Evolutionary conservation across 2,888 invertebrate genomes (phyloP).

Genomic region (Yponomeuta malinellus): DNA sequence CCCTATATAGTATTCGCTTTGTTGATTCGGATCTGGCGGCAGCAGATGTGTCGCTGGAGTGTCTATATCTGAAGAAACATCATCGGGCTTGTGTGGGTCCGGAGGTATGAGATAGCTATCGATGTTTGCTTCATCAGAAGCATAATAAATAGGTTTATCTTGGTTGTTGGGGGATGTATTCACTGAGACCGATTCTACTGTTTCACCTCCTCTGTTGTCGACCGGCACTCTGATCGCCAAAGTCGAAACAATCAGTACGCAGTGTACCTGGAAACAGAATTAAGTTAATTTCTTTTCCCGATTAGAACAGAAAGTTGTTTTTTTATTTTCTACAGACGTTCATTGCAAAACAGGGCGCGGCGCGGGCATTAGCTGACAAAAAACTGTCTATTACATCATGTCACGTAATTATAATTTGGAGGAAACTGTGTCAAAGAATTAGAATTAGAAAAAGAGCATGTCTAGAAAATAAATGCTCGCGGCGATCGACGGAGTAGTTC

Average conservation of each 20-base stretch:
- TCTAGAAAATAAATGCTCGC: conserved; percentile 18
- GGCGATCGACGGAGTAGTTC: neutral
- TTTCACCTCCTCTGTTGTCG: conserved; percentile 31
- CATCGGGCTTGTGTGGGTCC: conserved; percentile 40
- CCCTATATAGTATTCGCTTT: conserved; percentile 36
- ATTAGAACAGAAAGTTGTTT: conserved; percentile 1
- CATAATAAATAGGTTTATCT: conserved; percentile 43
- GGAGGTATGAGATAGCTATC: conserved; percentile 57
- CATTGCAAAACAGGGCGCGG: conserved; percentile 8
- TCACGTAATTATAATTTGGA: conserved; percentile 53
- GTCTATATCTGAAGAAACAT: conserved; percentile 36
- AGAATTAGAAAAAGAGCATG: conserved; percentile 42
- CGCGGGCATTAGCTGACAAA: conserved; percentile 23
- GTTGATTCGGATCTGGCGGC: conserved; percentile 46
- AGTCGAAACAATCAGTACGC: conserved; percentile 35
- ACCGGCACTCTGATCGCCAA: conserved; percentile 53
- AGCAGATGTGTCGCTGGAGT: conserved; percentile 56
- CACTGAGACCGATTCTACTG: conserved; percentile 27
- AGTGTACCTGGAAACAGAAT: conserved; percentile 41
- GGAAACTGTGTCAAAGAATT: conserved; percentile 52
- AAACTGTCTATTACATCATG: conserved; percentile 47
- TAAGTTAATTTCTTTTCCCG: neutral
- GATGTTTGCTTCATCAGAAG: conserved; percentile 36
- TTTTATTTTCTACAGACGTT: neutral
- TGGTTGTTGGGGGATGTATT: conserved; percentile 19